Base-by-base conservation (phyloP, 1,140 invertebrate genomes). In the Bombus sibiricus region DNA sequence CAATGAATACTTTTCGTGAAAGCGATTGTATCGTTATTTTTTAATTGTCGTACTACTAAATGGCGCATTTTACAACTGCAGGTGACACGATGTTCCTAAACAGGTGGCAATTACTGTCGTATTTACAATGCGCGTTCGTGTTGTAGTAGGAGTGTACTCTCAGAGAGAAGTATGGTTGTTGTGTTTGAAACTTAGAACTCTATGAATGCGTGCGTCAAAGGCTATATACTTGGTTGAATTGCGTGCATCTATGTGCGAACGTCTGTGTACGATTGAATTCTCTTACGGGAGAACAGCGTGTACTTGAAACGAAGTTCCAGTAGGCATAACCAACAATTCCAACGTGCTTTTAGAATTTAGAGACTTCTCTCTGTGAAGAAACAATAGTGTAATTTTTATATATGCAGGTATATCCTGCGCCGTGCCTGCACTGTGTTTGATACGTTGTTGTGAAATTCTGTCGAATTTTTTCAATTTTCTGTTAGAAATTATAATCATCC, bases 181-280 rank as follows among this genome's bases (percentile, higher is more conserved):
- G 25, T 76, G 28, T 57, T 77, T 62, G 25, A 25, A 62, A 59
- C 25, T 77, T 77, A 39, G 34, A 34, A 37, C 32, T 77, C 75
- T 22, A 25, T 18, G 75, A 77, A 43, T 66, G 15, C 53, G 6
- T n/a, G 57, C 73, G 8, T 34, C 47, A 47, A 22, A n/a, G 13
- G 4, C 43, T 53, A 22, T 32, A n/a, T 32, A n/a, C 13, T 43
- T 25, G 6, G 43, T 43, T 22, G 18, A n/a, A 43, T 77, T 39
- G 53, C 3, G 25, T 39, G 37, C 28, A 53, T 9, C 9, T 77
- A 37, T 32, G 43, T 28, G 25, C 13, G 28, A 66, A 5, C 10
- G 22, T 25, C 13, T n/a, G 6, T 59, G 53, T n/a, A 25, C 22
- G n/a, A 9, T 25, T 76, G 62, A 79, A 79, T 66, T 41, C 64